phyloP scores from a whole-genome alignment of 2,888 invertebrate species.

The Plagodis dolabraria region DNA sequence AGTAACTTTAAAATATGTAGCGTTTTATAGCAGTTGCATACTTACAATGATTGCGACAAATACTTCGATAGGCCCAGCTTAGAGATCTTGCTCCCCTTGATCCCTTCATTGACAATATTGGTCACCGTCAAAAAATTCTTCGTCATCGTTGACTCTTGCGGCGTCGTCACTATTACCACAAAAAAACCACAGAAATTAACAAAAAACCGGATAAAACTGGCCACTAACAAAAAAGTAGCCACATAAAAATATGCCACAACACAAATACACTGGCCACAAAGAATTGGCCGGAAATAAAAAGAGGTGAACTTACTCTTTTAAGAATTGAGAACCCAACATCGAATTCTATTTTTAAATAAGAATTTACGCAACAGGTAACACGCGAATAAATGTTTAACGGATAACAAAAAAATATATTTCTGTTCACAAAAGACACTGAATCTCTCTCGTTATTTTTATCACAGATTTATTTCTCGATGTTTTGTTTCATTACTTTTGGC shows the following conservation, averaged over 20 bases:
- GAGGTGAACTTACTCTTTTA: slow-evolving; percentile 70
- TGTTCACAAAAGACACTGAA: slow-evolving; percentile 44
- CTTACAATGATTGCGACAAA: slow-evolving; percentile 92
- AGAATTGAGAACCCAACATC: slow-evolving; percentile 71
- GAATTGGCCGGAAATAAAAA: slow-evolving; percentile 7
- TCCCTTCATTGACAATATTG: slow-evolving; percentile 88
- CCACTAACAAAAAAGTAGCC: slow-evolving; percentile 5
- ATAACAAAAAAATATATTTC: slow-evolving; percentile 44
- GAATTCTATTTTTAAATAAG: slow-evolving; percentile 61
- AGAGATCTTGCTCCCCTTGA: slow-evolving; percentile 90
- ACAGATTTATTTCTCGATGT: slow-evolving; percentile 67
- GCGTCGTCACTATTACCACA: slow-evolving; percentile 70
- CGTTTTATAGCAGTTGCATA: no score
- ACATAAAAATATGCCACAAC: slow-evolving; percentile 1
- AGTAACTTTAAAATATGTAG: no score
- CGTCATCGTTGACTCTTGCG: slow-evolving; percentile 80
- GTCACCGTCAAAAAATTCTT: slow-evolving; percentile 86
- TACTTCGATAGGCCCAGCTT: slow-evolving; percentile 90
- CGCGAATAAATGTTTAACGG: slow-evolving; percentile 54
- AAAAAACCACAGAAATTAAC: slow-evolving; percentile 27
- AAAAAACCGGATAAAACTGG: slow-evolving; percentile 21
- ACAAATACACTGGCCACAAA: slow-evolving; percentile 5
- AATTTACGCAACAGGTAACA: slow-evolving; percentile 70
- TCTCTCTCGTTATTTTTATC: slow-evolving; percentile 63
- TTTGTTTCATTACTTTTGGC: slow-evolving; percentile 44